phyloP scores from a whole-genome alignment of 2,888 invertebrate species.

The Acrocyrtus sp. region DNA sequence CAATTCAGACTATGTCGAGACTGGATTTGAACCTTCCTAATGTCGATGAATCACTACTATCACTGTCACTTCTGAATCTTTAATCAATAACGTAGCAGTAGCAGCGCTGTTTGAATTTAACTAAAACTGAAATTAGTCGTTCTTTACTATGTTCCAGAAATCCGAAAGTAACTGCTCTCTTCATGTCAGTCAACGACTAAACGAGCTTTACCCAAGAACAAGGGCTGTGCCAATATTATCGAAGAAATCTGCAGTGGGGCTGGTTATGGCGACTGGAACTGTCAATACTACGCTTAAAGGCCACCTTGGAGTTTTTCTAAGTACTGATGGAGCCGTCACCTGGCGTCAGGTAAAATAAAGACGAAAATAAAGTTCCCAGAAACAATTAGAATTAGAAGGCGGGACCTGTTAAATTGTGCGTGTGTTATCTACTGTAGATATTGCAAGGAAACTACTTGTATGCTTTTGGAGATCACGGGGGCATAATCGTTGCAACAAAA shows the following conservation, averaged over 20 bases:
- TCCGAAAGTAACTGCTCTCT: constrained; percentile 77
- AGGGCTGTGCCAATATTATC: constrained; percentile 85
- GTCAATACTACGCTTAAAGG: constrained; percentile 82
- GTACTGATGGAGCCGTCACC: constrained; percentile 82
- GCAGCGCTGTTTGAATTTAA: neutral
- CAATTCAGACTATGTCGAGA: constrained; percentile 64
- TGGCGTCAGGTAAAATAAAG: constrained; percentile 82
- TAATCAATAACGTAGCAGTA: neutral
- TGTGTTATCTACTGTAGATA: too few species aligned
- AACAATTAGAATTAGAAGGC: neutral
- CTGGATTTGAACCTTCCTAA: constrained; percentile 57
- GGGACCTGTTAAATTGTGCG: constrained; percentile 3
- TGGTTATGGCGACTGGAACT: constrained; percentile 83
- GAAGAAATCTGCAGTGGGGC: constrained; percentile 86
- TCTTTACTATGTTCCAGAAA: constrained; percentile 8
- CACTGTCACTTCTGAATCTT: constrained; percentile 23
- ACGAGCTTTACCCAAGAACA: constrained; percentile 82
- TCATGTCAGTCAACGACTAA: constrained; percentile 88
- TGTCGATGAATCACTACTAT: constrained; percentile 27
- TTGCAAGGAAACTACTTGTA: constrained; percentile 85
- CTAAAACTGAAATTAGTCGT: neutral
- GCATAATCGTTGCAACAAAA: constrained; percentile 85
- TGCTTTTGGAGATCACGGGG: constrained; percentile 92
- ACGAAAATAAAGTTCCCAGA: neutral
- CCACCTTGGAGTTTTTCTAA: constrained; percentile 82